Percentiles rank a stretch among this genome's conserved stretches.
phyloP scores from a whole-genome alignment of 2,797 vertebrate species.

The Hyperoplus lanceolatus region DNA sequence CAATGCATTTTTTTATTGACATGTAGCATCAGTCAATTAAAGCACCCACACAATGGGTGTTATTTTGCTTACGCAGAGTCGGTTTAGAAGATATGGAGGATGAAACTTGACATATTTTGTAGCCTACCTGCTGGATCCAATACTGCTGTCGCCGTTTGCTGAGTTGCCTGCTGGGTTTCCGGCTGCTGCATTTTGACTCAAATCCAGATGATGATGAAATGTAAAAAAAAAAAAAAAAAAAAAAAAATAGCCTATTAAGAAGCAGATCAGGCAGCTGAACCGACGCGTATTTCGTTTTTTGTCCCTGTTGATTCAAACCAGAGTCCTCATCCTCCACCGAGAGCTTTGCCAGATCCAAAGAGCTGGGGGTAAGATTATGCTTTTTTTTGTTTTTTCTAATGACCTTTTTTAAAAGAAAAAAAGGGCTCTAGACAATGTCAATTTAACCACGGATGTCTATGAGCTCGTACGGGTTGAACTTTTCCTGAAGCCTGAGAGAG shows the following conservation, averaged over 20 bases:
- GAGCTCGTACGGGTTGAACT: slow-evolving; percentile 51
- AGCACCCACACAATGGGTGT: neutral
- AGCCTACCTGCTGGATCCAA: slow-evolving; percentile 71
- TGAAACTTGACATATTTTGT: neutral
- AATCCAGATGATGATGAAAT: slow-evolving; percentile 2
- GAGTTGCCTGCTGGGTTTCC: slow-evolving; percentile 62
- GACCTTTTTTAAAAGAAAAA: neutral
- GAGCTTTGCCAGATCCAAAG: neutral
- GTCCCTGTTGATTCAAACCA: slow-evolving; percentile 40
- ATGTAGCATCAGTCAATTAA: neutral
- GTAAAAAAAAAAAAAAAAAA: neutral
- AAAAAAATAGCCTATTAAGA: neutral
- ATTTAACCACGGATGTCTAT: slow-evolving; percentile 16
- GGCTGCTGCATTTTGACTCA: slow-evolving; percentile 77
- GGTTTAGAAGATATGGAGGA: neutral
- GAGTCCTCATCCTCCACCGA: slow-evolving; percentile 27
- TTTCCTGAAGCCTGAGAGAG: slow-evolving; percentile 29
- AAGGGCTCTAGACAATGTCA: neutral
- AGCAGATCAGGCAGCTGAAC: neutral
- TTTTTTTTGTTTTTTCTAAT: neutral
- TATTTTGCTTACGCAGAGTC: neutral
- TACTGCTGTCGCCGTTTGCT: slow-evolving; percentile 49
- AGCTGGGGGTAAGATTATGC: neutral
- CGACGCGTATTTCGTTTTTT: neutral
- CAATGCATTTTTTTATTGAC: neutral